Base-by-base conservation (phyloP, 2,888 invertebrate species). In the Sarcophaga rosellei region DNA sequence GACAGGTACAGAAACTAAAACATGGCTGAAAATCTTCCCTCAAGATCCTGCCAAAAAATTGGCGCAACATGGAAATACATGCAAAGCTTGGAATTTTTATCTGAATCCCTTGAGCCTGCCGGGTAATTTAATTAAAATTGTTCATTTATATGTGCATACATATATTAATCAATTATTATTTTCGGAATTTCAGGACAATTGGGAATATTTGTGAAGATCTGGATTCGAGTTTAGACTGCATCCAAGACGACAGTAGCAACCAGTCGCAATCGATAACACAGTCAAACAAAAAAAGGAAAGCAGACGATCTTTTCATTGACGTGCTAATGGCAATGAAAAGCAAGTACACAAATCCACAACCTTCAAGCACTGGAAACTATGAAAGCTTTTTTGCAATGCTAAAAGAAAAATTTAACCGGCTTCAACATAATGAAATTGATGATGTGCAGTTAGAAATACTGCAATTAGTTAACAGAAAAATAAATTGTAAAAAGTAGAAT, bases 1-100 rank as follows among this genome's bases (percentile, higher is more conserved):
- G 68, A 69, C 15, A 69, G 68, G 11, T 57, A 70, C 17, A 70
- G 70, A 35, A 70, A 57, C 17, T 17, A 70, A 57, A 70, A 70
- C 23, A 25, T 70, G 57, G 15, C 15, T 4, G 59, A 59, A 15
- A 15, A 59, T 59, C 59, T 59, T 23, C 57, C 23, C 12, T 62
- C 61, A 3, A 20, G 61, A 6, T 62, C 61, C 21, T 62, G 20
- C 2, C 61, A 62, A 62, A 62, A 45, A 45, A 8, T 45, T 45
- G 45, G 45, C 4, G 4, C 45, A 4, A 4, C 45, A 10, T 45
- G 45, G 45, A 45, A 45, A 10, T 45, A 45, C 10, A 45, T 45
- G 45, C 6, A 45, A 10, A 45, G 45, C 10, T 10, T 45, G 4
- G 10, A 10, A 8, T 45, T 45, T 45, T 45, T 70, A 15, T 3